Evolutionary conservation across 2,797 vertebrate genomes (phyloP).

Genomic region (Zalophus californianus): DNA sequence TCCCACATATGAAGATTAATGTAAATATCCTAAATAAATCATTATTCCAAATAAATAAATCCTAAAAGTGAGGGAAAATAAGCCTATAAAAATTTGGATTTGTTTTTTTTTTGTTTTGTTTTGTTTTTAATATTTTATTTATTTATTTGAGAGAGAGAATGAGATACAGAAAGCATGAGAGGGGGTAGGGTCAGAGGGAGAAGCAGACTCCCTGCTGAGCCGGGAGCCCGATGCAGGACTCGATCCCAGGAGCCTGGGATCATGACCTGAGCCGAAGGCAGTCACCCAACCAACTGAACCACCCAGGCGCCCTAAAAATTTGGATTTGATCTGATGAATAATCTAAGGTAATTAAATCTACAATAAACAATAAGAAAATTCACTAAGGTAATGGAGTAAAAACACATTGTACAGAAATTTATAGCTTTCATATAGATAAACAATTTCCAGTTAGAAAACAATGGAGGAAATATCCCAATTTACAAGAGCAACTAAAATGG

Average conservation of each 20-base stretch:
- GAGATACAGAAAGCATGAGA: too few species aligned
- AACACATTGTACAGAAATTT: not conserved
- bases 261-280: too few species aligned
- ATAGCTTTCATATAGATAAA: not conserved
- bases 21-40: not conserved
- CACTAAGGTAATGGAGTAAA: not conserved
- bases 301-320: not conserved
- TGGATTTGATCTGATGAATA: not conserved
- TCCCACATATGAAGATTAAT: not conserved
- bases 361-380: not conserved
- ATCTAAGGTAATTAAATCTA: not conserved
- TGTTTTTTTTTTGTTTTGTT: not conserved
- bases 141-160: too few species aligned
- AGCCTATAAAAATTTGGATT: not conserved
- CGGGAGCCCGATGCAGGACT: too few species aligned
- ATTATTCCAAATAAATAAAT: not conserved
- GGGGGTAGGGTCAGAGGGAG: too few species aligned
- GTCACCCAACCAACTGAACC: too few species aligned
- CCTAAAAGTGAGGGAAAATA: not conserved
- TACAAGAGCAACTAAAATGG: not conserved
- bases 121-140: too few species aligned
- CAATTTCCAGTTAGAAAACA: not conserved
- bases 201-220: too few species aligned
- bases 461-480: not conserved
- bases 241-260: too few species aligned